phyloP scores from a whole-genome alignment of 2,113 vertebrate genomes.

The Melanocharis versteri region DNA sequence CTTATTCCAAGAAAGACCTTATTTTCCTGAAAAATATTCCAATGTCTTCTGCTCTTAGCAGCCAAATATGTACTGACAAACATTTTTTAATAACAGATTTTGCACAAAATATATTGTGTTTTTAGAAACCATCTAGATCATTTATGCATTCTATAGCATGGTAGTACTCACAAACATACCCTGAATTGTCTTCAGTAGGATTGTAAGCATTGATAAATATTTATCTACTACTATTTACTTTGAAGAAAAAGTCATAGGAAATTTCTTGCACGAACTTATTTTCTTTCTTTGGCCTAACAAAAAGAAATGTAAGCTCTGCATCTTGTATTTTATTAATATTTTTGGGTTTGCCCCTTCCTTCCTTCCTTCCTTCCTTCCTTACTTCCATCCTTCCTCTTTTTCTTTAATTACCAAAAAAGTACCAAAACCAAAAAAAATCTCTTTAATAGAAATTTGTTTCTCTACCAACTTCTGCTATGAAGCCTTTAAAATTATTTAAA shows the following conservation, averaged over 20 bases:
- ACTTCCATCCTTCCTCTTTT: background rate
- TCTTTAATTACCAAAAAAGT: background rate
- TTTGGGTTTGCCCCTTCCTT: background rate
- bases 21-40: background rate
- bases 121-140: background rate
- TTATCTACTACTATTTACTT: background rate
- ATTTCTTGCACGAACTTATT: background rate
- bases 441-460: background rate
- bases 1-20: background rate
- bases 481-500: background rate
- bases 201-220: background rate
- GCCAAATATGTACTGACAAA: background rate
- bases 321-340: background rate
- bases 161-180: background rate
- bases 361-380: too few species aligned
- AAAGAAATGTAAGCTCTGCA: background rate
- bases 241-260: background rate
- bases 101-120: background rate
- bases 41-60: background rate
- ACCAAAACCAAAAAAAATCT: background rate
- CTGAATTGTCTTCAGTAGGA: background rate
- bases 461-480: background rate
- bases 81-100: background rate
- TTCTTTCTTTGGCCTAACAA: background rate
- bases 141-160: background rate